These are phyloP conservation scores for Gallinago jamesoni DNA, from an alignment of 2,113 vertebrate species.

Conservation along the genomic window DNA sequence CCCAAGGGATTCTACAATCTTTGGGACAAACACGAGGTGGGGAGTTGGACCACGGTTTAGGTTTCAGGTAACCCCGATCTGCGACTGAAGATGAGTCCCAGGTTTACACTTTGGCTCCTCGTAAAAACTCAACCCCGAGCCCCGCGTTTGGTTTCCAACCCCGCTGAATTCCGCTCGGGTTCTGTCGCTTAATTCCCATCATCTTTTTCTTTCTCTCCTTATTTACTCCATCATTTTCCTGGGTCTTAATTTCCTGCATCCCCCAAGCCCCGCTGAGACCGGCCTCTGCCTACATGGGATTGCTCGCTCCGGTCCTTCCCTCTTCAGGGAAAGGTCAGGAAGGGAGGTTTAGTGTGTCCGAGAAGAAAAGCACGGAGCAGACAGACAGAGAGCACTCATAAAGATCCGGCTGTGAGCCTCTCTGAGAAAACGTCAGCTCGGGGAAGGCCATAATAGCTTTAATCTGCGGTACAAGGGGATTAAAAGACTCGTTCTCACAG, in stretches of 20 bases:
- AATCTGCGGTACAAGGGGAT: slow-evolving; percentile 62
- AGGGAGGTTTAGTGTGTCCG: not conserved
- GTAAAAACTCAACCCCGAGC: not conserved
- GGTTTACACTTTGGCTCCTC: not conserved
- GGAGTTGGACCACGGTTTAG: too few species aligned
- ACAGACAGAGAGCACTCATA: slow-evolving; percentile 33
- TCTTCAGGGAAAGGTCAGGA: slow-evolving; percentile 16
- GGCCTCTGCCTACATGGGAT: not conserved
- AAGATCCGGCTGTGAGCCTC: slow-evolving; percentile 48
- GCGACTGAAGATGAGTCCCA: not conserved
- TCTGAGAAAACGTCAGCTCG: slow-evolving; percentile 60
- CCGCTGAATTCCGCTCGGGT: accelerated
- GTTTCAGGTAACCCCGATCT: not conserved
- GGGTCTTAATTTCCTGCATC: slow-evolving; percentile 24
- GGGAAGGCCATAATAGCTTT: slow-evolving; percentile 51
- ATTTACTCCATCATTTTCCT: slow-evolving; percentile 15
- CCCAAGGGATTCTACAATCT: not conserved
- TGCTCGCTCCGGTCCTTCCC: not conserved
- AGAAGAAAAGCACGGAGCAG: slow-evolving; percentile 55
- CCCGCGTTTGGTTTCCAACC: not conserved
- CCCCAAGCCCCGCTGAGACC: not conserved
- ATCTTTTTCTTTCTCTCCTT: not conserved
- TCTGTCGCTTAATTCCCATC: not conserved
- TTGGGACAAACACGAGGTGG: accelerated
- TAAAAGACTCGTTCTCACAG: slow-evolving; percentile 54